Base-by-base conservation (phyloP, 2,797 vertebrate genomes). In the Scolopax bukidnonensis region DNA sequence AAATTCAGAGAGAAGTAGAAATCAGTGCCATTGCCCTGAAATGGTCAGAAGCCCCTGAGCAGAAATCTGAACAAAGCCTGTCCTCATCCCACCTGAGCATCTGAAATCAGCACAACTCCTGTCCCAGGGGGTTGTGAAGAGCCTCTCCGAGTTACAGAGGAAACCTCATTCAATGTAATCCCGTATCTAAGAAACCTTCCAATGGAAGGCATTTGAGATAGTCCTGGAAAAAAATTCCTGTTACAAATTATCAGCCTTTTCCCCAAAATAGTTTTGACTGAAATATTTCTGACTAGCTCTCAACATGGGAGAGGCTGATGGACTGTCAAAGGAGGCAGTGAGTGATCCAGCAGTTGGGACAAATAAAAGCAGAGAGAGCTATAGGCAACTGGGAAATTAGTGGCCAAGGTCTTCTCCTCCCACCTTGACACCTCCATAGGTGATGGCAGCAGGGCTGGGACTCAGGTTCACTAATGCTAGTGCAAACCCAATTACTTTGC, bases 361-460 rank as follows among this genome's bases (percentile, higher is more conserved):
- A 27, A 57, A 80, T 9, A 68, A 47, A 47, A 76, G 8, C 32
- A 45, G 13, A 30, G 48, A 89, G 5, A 38, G 13, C 41, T 20
- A 9, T 6, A 54, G 11, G 27, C 16, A 77, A 33, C 24, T 15
- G 45, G 50, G 57, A 56, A 56, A 82, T 53, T 0, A 24, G 38
- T 4, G 16, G 13, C 61, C 53, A 63, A 68, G 4, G 13, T 38
- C 20, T 1, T 18, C 10, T 61, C 15, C 60, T 73, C 50, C 28
- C 7, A 3, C 20, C 16, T 28, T 40, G 30, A 64, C 28, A 24
- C 32, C 32, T n/a, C 43, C 0, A 0, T 3, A 30, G n/a, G 32
- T 82, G 28, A 27, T 11, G 32, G 40, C 28, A 59, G 32, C 2
- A 2, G 33, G 68, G 36, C 30, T 47, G 41, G 47, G n/a, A 45